These are phyloP conservation scores for Talpa occidentalis DNA, from an alignment of 2,113 vertebrate genomes.

Conservation along the genomic window DNA sequence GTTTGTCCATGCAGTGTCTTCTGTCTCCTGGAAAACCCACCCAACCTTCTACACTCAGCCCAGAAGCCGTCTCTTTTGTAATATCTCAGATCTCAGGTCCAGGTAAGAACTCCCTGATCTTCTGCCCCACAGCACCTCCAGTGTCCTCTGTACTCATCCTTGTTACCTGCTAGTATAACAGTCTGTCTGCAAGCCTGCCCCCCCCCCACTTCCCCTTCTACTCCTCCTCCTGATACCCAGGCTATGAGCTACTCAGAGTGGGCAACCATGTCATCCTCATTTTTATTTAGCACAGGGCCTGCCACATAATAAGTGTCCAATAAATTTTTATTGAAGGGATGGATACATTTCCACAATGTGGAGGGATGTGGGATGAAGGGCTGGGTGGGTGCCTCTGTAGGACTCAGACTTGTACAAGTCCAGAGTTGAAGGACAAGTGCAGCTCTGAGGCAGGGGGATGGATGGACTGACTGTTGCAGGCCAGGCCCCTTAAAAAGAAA, in stretches of 20 bases:
- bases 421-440: not conserved
- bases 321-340: not conserved
- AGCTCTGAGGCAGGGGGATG: not conserved
- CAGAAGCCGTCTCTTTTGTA: not conserved
- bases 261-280: not conserved
- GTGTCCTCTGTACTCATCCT: not conserved
- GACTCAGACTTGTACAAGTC: not conserved
- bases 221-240: not conserved
- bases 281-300: not conserved
- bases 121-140: not conserved
- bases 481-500: not conserved
- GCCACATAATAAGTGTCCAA: not conserved
- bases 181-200: not conserved
- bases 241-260: not conserved
- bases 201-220: too few relatives aligned
- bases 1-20: not conserved
- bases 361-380: not conserved
- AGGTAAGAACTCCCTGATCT: not conserved
- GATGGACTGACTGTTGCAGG: not conserved
- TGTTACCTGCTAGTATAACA: not conserved
- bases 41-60: not conserved
- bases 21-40: not conserved
- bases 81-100: not conserved
- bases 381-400: not conserved
- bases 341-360: not conserved